These are phyloP conservation scores for Pelochelys cantorii DNA, from an alignment of 2,797 vertebrate genomes.

Conservation along the genomic window DNA sequence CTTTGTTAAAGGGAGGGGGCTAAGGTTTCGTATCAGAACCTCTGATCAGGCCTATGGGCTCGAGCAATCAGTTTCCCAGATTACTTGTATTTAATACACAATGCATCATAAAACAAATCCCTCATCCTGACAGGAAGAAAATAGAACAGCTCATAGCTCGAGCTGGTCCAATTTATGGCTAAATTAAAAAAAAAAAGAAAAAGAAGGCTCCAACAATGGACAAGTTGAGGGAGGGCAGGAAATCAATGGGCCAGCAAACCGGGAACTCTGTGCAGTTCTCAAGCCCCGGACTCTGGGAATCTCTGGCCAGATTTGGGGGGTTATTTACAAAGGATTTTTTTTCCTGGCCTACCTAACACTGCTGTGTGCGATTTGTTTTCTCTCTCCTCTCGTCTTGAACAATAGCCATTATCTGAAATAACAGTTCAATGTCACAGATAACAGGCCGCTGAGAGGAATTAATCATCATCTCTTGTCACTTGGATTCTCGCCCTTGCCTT, in stretches of 20 bases:
- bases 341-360: constrained; percentile 89
- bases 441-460: constrained; percentile 86
- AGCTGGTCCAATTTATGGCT: constrained; percentile 98
- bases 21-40: constrained; percentile 79
- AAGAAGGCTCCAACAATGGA: constrained; percentile 89
- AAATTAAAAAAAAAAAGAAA: constrained; percentile 92
- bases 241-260: constrained; percentile 90
- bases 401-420: constrained; percentile 94
- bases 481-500: constrained; percentile 25
- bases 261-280: constrained; percentile 87
- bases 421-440: constrained; percentile 95
- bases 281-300: constrained; percentile 89
- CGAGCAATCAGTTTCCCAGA: constrained; percentile 95
- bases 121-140: constrained; percentile 99
- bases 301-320: constrained; percentile 82
- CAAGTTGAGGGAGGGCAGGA: constrained; percentile 90
- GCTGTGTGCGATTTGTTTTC: constrained; percentile 76
- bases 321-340: constrained; percentile 92
- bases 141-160: constrained; percentile 98
- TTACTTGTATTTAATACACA: constrained; percentile 99
- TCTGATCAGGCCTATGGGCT: constrained; percentile 87
- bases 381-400: constrained; percentile 78
- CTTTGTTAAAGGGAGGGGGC: not conserved
- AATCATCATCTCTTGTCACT: constrained; percentile 89
- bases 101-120: constrained; percentile 99